Evolutionary conservation across 2,888 invertebrate species (phyloP).

Genomic region (Calameuta idolon): DNA sequence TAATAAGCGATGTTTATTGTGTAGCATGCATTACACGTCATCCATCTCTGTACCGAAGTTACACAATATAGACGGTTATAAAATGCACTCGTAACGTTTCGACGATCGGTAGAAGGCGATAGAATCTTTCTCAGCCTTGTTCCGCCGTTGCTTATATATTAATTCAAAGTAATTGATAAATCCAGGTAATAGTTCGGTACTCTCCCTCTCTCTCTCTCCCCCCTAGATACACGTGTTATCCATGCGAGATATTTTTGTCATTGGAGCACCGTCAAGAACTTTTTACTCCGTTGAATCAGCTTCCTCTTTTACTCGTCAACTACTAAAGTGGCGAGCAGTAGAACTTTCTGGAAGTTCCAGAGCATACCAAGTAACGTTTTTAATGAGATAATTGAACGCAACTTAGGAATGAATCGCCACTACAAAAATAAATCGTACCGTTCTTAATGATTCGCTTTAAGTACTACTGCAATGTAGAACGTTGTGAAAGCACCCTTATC

Average conservation of each 20-base stretch:
- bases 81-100: neutral
- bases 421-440: neutral
- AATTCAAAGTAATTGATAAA: neutral
- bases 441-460: neutral
- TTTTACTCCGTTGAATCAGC: neutral
- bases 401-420: neutral
- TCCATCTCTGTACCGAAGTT: neutral
- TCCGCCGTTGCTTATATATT: neutral
- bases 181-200: neutral
- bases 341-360: neutral
- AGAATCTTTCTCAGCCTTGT: neutral
- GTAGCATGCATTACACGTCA: neutral
- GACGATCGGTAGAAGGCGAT: neutral
- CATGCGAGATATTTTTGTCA: neutral
- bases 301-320: neutral
- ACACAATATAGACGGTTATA: neutral
- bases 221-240: neutral
- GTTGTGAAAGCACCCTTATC: neutral
- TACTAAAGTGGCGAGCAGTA: neutral
- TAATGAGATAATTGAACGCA: neutral
- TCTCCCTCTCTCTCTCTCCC: neutral
- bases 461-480: neutral
- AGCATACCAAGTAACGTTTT: neutral
- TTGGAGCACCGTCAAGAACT: neutral
- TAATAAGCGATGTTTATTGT: neutral